A percentile compares a stretch with the other conserved stretches of the same genome.
Conservation (phyloP, 30 jellyfish, hydroid and myxozoan genomes). For the Haliclystus octoradiatus region DNA sequence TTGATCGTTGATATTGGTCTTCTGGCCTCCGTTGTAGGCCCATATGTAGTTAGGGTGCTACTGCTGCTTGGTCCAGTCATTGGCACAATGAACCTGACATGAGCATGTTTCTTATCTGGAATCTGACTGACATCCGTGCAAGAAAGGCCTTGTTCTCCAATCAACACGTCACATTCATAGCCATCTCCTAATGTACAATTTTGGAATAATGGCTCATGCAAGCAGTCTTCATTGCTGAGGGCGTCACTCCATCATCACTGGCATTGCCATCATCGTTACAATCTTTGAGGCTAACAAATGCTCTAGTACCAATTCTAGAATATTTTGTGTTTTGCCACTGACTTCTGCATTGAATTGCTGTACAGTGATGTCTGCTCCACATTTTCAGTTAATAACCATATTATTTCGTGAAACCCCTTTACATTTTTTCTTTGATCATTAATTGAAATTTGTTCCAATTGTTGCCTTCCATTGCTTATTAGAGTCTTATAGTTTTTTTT, state of each 20-base stretch:
- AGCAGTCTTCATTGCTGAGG: too few species aligned
- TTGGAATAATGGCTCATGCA: too few species aligned
- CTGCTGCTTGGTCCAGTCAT: neutral
- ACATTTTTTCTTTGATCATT: too few species aligned
- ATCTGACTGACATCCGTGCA: slow-evolving; percentile 20
- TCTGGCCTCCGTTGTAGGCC: slow-evolving; percentile 6
- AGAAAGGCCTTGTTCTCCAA: slow-evolving; percentile 31
- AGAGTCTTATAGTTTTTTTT: too few species aligned
- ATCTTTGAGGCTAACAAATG: slow-evolving; percentile 8
- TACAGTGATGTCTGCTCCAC: slow-evolving; percentile 12
- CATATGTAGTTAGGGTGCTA: neutral
- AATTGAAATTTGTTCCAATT: too few species aligned
- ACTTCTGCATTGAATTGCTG: slow-evolving; percentile 6
- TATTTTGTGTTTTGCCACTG: slow-evolving; percentile 17
- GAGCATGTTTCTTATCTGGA: slow-evolving; percentile 21
- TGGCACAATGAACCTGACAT: slow-evolving; percentile 3
- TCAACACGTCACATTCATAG: slow-evolving; percentile 23
- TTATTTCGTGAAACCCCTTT: neutral
- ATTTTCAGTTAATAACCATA: neutral
- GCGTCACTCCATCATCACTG: too few species aligned
- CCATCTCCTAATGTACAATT: neutral
- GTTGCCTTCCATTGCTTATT: too few species aligned
- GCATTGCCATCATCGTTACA: too few species aligned
- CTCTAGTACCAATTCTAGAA: slow-evolving; percentile 17
- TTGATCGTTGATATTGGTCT: slow-evolving; percentile 1